Evolutionary conservation across 2,113 vertebrate species (phyloP).

Genomic region (Catagonus wagneri): DNA sequence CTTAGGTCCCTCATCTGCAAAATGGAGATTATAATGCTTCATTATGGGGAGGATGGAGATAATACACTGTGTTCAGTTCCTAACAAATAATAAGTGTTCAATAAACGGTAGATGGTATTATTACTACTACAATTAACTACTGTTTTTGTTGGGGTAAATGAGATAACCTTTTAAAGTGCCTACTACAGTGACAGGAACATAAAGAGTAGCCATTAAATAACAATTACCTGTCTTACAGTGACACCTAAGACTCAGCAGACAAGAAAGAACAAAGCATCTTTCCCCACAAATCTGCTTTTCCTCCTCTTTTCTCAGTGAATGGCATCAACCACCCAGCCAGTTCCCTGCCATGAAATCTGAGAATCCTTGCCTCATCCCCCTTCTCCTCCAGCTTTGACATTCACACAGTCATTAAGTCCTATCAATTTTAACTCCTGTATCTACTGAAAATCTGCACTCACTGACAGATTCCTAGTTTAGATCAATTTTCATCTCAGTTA

Average conservation of each 20-base stretch:
- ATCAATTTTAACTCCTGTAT: neutral
- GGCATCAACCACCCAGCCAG: neutral
- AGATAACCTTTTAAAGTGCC: neutral
- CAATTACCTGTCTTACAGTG: neutral
- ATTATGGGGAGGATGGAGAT: neutral
- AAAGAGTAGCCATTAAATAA: neutral
- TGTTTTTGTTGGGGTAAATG: neutral
- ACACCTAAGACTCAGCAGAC: neutral
- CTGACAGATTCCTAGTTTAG: neutral
- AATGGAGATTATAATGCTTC: neutral
- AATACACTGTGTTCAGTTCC: neutral
- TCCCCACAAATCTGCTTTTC: neutral
- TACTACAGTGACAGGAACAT: neutral
- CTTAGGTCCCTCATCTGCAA: neutral
- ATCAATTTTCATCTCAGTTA: neutral
- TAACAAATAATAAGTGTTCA: neutral
- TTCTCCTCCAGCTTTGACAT: neutral
- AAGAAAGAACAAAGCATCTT: neutral
- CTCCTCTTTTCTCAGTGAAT: neutral
- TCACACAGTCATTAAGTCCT: neutral
- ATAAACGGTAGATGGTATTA: neutral
- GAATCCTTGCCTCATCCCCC: neutral
- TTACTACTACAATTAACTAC: neutral
- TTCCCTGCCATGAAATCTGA: neutral
- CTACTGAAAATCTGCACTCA: neutral